Conservation (phyloP, 2,797 vertebrate species). For the Lagodon rhomboides region DNA sequence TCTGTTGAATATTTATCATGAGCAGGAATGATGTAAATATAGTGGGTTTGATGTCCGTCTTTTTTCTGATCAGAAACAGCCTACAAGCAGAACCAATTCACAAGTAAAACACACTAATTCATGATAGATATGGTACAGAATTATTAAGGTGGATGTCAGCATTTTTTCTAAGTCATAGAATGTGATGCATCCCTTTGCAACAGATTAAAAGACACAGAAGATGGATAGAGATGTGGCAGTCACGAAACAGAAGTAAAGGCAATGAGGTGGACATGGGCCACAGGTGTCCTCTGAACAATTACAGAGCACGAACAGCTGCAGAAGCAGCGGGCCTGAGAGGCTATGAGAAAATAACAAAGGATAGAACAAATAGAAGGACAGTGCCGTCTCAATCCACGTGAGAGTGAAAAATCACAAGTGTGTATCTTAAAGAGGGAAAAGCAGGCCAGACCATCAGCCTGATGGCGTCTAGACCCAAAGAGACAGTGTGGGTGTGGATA, state of each 20-base stretch:
- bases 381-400: constrained; percentile 12
- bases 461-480: constrained; percentile 22
- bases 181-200: background rate
- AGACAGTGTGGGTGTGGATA: constrained; percentile 53
- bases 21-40: constrained; percentile 29
- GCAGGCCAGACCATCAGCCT: constrained; percentile 19
- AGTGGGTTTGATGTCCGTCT: constrained; percentile 29
- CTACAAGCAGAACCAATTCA: constrained; percentile 15
- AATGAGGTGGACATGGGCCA: constrained; percentile 43
- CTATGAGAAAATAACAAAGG: constrained; percentile 22
- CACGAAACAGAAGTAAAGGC: constrained; percentile 21
- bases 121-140: background rate
- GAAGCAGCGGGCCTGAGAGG: constrained; percentile 5
- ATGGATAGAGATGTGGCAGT: background rate
- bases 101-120: constrained; percentile 6
- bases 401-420: constrained; percentile 27
- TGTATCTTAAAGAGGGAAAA: constrained; percentile 36
- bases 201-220: background rate
- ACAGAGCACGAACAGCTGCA: constrained; percentile 35
- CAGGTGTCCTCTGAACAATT: constrained; percentile 46
- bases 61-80: constrained; percentile 39
- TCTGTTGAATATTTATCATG: constrained; percentile 53
- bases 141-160: background rate
- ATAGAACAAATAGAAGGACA: constrained; percentile 20
- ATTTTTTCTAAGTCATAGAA: constrained; percentile 10